These are phyloP conservation scores for Piaya cayana DNA, from an alignment of 2,113 vertebrate genomes.

Conservation along the genomic window DNA sequence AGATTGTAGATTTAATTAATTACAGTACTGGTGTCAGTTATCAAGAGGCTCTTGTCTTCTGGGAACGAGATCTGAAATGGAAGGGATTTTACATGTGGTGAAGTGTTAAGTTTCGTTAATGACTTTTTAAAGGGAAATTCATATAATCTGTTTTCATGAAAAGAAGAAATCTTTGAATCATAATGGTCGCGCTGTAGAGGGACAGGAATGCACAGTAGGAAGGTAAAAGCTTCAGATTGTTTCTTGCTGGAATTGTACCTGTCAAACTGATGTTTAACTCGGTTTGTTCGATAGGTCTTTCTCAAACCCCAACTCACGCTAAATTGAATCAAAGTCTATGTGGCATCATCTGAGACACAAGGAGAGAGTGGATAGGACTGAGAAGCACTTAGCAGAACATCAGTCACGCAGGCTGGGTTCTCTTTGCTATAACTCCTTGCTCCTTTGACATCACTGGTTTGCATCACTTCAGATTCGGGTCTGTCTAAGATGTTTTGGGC, in stretches of 20 bases:
- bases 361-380: constrained; percentile 13
- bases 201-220: background rate
- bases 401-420: constrained; percentile 8
- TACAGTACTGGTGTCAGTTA: background rate
- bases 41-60: background rate
- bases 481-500: background rate
- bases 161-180: background rate
- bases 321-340: constrained; percentile 33
- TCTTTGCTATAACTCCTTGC: background rate
- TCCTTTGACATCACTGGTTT: constrained; percentile 13
- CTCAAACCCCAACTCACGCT: background rate
- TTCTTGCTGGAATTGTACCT: background rate
- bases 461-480: constrained; percentile 18
- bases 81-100: background rate
- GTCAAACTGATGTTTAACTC: background rate
- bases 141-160: background rate
- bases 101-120: background rate
- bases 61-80: background rate
- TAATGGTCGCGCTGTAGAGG: background rate
- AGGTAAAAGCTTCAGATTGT: background rate
- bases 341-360: background rate
- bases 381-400: constrained; percentile 49
- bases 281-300: background rate
- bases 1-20: background rate
- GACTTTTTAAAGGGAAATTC: background rate